phyloP scores from a whole-genome alignment of 2,113 vertebrate species.

The Lucifuga dentata region DNA sequence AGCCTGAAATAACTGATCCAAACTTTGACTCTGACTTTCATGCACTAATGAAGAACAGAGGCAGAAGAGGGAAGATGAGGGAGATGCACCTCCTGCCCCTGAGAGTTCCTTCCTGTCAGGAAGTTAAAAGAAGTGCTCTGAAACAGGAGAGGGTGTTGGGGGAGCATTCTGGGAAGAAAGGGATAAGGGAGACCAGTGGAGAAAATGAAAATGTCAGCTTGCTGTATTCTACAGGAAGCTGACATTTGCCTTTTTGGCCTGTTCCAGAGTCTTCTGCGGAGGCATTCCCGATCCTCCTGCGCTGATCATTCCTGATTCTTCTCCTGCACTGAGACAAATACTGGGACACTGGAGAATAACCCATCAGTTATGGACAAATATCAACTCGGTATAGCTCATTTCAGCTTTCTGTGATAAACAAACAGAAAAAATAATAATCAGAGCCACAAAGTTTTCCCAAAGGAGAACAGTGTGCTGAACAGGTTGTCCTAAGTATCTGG shows the following conservation, averaged over 20 bases:
- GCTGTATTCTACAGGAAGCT: constrained; percentile 1
- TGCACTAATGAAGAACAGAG: constrained; percentile 68
- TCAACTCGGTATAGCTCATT: background rate
- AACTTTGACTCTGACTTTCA: constrained; percentile 62
- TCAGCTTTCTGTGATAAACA: constrained; percentile 5
- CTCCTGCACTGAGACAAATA: constrained; percentile 34
- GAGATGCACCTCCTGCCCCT: constrained; percentile 54
- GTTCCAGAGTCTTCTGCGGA: no score
- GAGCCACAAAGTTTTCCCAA: constrained; percentile 8
- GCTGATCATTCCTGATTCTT: constrained; percentile 46
- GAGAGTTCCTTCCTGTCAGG: constrained; percentile 55
- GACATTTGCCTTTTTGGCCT: no score
- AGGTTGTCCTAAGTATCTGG: constrained; percentile 35
- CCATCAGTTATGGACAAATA: constrained; percentile 7
- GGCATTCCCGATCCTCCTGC: constrained; percentile 35
- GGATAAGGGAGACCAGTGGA: constrained; percentile 40
- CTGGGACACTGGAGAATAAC: constrained; percentile 20
- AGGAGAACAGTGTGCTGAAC: constrained; percentile 26
- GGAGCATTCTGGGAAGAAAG: constrained; percentile 50
- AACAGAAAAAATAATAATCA: constrained; percentile 7
- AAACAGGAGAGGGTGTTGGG: constrained; percentile 57
- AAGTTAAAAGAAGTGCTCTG: constrained; percentile 66
- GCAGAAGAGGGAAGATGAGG: constrained; percentile 27
- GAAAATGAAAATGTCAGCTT: constrained; percentile 68
- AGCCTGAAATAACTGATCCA: constrained; percentile 78